Conservation (phyloP, 2,797 vertebrate species). For the Rhyacichthys aspro region DNA sequence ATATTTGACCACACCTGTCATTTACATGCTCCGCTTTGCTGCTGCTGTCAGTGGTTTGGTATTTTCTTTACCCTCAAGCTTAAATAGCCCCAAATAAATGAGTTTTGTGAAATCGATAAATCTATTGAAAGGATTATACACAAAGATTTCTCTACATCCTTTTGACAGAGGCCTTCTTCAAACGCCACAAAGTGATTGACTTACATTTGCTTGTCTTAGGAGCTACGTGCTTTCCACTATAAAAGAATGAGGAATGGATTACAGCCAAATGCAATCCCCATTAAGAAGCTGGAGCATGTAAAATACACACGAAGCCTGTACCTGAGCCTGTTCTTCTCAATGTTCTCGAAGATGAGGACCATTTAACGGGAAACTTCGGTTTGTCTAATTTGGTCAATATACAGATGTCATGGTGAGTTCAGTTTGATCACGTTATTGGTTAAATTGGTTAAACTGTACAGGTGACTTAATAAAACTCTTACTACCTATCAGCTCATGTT, state of each 20-base stretch:
- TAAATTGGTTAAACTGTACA: neutral
- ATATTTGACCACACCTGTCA: conserved; percentile 42
- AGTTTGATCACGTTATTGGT: too few species aligned
- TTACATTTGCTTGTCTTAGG: conserved; percentile 46
- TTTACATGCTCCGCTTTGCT: conserved; percentile 16
- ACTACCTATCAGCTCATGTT: conserved; percentile 30
- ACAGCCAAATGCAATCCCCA: conserved; percentile 46
- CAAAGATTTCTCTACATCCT: conserved; percentile 1
- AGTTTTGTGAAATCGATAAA: conserved; percentile 10
- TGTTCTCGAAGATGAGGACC: neutral
- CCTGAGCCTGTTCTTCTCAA: neutral
- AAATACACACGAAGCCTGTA: conserved; percentile 15
- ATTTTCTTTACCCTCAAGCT: conserved; percentile 23
- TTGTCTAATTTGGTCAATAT: too few species aligned
- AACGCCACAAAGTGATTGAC: conserved; percentile 42
- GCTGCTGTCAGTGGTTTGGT: conserved; percentile 16
- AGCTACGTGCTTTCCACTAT: conserved; percentile 34
- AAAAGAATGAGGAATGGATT: conserved; percentile 56
- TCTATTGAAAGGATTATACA: neutral
- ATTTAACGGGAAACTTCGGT: neutral
- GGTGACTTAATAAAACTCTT: conserved; percentile 14
- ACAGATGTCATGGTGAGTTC: too few species aligned
- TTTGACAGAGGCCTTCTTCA: conserved; percentile 11
- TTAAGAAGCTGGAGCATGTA: conserved; percentile 39
- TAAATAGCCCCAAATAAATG: neutral